A percentile compares a stretch with the other conserved stretches of the same genome.
Conservation (phyloP, 2,797 vertebrate species). For the Pangasius mekongensis region DNA sequence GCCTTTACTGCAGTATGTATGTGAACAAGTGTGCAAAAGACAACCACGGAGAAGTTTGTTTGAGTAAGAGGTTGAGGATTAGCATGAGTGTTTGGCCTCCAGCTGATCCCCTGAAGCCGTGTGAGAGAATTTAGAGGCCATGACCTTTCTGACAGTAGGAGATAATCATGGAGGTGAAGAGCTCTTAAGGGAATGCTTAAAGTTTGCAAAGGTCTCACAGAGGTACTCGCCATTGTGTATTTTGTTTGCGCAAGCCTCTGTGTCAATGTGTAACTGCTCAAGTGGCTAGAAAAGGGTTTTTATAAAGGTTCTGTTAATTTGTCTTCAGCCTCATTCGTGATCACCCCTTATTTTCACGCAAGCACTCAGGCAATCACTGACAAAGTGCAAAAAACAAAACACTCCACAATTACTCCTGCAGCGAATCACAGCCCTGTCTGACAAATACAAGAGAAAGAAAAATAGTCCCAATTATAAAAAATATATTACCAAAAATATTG, state of each 20-base stretch:
- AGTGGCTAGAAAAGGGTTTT: background rate
- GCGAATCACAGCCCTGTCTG: background rate
- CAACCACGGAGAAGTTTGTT: background rate
- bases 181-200: background rate
- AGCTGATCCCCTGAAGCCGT: background rate
- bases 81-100: background rate
- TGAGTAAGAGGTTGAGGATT: slow-evolving; percentile 1
- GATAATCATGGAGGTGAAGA: background rate
- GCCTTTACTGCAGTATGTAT: background rate
- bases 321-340: background rate
- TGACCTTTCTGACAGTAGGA: slow-evolving; percentile 4
- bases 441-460: background rate
- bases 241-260: background rate
- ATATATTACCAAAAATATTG: no score
- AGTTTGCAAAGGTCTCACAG: slow-evolving; percentile 2
- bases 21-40: background rate
- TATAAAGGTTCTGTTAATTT: background rate
- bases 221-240: slow-evolving; percentile 2
- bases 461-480: no score
- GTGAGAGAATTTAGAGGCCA: background rate
- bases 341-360: background rate
- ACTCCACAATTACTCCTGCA: background rate
- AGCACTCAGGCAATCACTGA: background rate
- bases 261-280: background rate
- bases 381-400: background rate